A percentile compares a stretch with the other conserved stretches of the same genome.
These are phyloP conservation scores for Dasysyrphus albostriatus DNA, from an alignment of 2,888 invertebrate genomes.

Conservation along the genomic window DNA sequence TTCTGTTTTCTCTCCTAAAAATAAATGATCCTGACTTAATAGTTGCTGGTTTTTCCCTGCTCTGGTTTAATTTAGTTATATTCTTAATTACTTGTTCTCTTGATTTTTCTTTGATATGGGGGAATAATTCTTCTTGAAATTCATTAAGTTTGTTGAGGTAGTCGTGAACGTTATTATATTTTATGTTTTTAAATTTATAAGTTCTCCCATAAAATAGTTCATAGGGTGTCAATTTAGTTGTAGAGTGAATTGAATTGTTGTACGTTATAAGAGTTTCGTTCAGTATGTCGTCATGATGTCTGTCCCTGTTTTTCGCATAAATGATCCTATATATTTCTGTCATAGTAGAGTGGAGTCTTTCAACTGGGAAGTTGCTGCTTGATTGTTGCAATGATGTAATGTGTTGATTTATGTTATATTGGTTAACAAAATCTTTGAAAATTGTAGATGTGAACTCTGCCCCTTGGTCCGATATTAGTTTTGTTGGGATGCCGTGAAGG, in stretches of 20 bases:
- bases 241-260: slow-evolving; percentile 20
- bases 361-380: slow-evolving; percentile 22
- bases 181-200: too few species aligned
- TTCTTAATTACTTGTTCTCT: slow-evolving; percentile 3
- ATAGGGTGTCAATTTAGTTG: background rate
- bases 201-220: too few species aligned
- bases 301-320: background rate
- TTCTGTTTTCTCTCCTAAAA: too few species aligned
- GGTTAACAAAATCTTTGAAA: slow-evolving; percentile 22
- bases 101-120: background rate
- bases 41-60: slow-evolving; percentile 10
- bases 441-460: slow-evolving; percentile 4
- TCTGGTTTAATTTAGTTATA: slow-evolving; percentile 9
- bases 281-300: slow-evolving; percentile 22
- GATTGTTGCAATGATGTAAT: slow-evolving; percentile 19
- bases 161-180: too few species aligned
- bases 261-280: slow-evolving; percentile 8
- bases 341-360: slow-evolving; percentile 10
- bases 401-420: background rate
- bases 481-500: slow-evolving; percentile 7
- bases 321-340: slow-evolving; percentile 30
- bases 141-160: too few species aligned
- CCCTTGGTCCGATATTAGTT: slow-evolving; percentile 23
- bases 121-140: too few species aligned
- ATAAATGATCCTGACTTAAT: slow-evolving; percentile 11